Base-by-base conservation (phyloP, 92 coral and sea anemone species). In the Metridium senile region DNA sequence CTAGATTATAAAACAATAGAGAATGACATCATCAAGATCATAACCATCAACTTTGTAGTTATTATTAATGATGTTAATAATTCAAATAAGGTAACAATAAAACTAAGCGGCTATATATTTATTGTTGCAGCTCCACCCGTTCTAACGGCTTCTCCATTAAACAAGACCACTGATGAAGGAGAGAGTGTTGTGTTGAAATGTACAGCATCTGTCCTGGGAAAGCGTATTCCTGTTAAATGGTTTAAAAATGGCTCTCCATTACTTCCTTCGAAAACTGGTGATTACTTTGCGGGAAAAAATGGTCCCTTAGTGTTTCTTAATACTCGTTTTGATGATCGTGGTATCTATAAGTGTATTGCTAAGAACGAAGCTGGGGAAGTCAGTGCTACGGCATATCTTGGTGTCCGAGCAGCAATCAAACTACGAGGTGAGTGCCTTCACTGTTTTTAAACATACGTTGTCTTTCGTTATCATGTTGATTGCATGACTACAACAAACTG, bases 331-430 rank as follows among this genome's bases (percentile, higher is more conserved):
- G 86, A 57, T 26, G 87, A 95, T 62, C 69, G 77, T 18, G 99
- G 99, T 9, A 64, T 88, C 68, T 95, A 95, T 57, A 84, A 82
- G 16, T 95, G 99, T 58, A 83, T 80, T 30, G 93, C 94, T 26
- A 70, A 86, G 25, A 95, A 87, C 81, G 80, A 39, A 32, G 99
- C 77, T 0, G 97, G 93, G 18, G 78, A 69, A 11, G 82, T 79
- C 28, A 71, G 69, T 33, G 90, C 90, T 1, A 75, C 80, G 16
- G 92, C 93, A 23, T 87, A 77, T 81, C 81, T 95, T 27, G 75
- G 73, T 23, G 93, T 95, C 58, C 62, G 65, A 49, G 72, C 83
- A 21, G 23, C 61, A 51, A 79, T 79, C 25, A 75, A 62, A 31
- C 66, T 75, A 9, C 49, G 57, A 72, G 86, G 95, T 84, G 70